Conservation (phyloP, 2,113 vertebrate genomes). For the Triplophysa tibetana region DNA sequence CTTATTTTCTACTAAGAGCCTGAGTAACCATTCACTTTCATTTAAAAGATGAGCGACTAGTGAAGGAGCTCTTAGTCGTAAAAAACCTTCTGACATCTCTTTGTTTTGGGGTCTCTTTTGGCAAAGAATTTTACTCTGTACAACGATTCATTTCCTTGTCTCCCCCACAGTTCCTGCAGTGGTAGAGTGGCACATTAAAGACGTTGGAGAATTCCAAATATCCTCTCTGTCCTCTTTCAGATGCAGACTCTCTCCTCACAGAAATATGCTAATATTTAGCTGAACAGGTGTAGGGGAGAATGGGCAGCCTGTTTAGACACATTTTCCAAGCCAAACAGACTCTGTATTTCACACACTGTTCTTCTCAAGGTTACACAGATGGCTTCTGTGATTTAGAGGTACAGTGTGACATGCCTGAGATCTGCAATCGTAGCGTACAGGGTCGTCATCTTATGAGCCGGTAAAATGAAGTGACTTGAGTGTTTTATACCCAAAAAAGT, state of each 20-base stretch:
- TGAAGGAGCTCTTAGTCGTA: too few relatives aligned
- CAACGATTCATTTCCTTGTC: too few relatives aligned
- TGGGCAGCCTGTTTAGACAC: constrained; percentile 30
- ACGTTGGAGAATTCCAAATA: not conserved
- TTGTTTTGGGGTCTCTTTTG: too few relatives aligned
- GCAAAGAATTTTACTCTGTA: too few relatives aligned
- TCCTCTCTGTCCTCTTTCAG: not conserved
- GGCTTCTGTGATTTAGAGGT: not conserved
- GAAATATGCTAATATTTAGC: constrained; percentile 34
- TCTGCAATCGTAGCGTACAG: not conserved
- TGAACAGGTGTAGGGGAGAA: constrained; percentile 25
- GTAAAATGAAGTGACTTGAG: too few relatives aligned
- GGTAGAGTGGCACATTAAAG: too few relatives aligned
- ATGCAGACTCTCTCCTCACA: constrained; percentile 19
- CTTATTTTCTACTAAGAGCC: too few relatives aligned
- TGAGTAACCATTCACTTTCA: too few relatives aligned
- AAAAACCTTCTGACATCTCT: too few relatives aligned
- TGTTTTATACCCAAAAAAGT: too few relatives aligned
- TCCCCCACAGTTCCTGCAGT: not conserved
- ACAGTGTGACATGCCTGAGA: constrained; percentile 16
- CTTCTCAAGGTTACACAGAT: constrained; percentile 29
- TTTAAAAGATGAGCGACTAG: too few relatives aligned
- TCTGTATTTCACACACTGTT: constrained; percentile 20
- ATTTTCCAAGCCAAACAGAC: constrained; percentile 28
- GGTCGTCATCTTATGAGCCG: constrained; percentile 5